Base-by-base conservation (phyloP, 2,797 vertebrate genomes). In the Hydrophis major region DNA sequence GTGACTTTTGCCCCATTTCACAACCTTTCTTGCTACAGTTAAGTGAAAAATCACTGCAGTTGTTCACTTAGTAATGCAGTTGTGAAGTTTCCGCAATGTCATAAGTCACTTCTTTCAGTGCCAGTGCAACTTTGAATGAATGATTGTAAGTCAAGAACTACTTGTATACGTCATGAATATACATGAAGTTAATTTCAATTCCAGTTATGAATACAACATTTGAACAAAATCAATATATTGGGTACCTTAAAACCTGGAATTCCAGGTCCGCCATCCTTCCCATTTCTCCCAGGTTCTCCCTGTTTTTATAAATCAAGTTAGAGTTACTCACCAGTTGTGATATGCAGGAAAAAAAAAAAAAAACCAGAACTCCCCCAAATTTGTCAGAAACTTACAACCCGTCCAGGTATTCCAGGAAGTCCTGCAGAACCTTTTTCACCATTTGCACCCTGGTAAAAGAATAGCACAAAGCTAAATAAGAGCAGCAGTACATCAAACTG, bases 221-320 rank as follows among this genome's bases (percentile, higher is more conserved):
- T 89, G 18, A 74, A 55, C 87, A 56, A n/a, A 93, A 69, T 63
- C 55, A 90, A 42, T 86, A 94, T 59, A 66, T 90, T 96, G 96
- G 97, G 94, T 95, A 99, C 99, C 99, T 99, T 99, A 97, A 98
- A 97, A 95, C 99, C 99, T 94, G 97, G 96, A 94, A 66, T 97
- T 95, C 99, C 99, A 0, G 97, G 97, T 96, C 97, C 95, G 90
- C 99, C 99, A 96, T 98, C 98, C 83, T 99, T 99, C 93, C 99
- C 99, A 89, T 97, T 97, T 97, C 98, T 98, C 92, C 99, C 99
- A 95, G 98, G 97, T 91, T 97, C 96, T 69, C 99, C 99, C 99
- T 99, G 95, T 95, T 95, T 95, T 92, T 0, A 90, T 0, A 90
- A 93, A 94, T 87, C 95, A 93, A 22, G 92, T 7, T 55, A 3